Conservation (phyloP, 53 echinoderm and acorn worm species). For the Echinometra lucunter region DNA sequence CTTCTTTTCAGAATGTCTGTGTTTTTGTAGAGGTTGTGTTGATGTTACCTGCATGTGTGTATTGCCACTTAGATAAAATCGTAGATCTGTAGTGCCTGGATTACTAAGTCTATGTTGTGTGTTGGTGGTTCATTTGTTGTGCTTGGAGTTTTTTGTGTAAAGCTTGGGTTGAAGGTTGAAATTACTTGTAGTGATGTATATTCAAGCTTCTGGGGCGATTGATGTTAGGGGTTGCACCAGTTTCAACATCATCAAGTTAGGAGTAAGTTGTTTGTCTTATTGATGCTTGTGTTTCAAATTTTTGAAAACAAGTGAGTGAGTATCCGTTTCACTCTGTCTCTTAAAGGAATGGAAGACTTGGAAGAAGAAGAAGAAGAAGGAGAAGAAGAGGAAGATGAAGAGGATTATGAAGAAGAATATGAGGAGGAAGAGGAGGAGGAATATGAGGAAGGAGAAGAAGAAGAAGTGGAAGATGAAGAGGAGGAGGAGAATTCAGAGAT, state of each 20-base stretch:
- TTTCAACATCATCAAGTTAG: background rate
- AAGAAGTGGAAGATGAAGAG: slow-evolving; percentile 29
- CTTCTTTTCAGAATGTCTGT: slow-evolving; percentile 63
- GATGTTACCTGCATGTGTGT: slow-evolving; percentile 52
- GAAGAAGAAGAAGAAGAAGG: slow-evolving; percentile 69
- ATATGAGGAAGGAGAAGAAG: background rate
- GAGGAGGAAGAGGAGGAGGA: background rate
- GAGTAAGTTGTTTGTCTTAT: slow-evolving; percentile 41
- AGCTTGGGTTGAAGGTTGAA: background rate
- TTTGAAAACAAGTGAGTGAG: slow-evolving; percentile 39
- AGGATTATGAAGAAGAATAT: slow-evolving; percentile 34
- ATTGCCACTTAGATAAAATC: slow-evolving; percentile 13
- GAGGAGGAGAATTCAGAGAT: slow-evolving; percentile 70
- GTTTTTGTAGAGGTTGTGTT: slow-evolving; percentile 37
- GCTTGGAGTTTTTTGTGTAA: slow-evolving; percentile 2
- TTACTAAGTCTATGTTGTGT: slow-evolving; percentile 54
- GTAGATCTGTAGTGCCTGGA: slow-evolving; percentile 62
- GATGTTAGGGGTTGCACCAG: background rate
- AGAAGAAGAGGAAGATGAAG: slow-evolving; percentile 12
- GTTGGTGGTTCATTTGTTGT: slow-evolving; percentile 19
- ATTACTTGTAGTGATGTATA: background rate
- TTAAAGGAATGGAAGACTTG: slow-evolving; percentile 51
- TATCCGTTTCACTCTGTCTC: slow-evolving; percentile 58
- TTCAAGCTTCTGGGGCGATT: background rate
- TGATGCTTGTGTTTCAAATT: slow-evolving; percentile 30